Conservation (phyloP, 2,113 vertebrate species). For the Spea multiplicata region DNA sequence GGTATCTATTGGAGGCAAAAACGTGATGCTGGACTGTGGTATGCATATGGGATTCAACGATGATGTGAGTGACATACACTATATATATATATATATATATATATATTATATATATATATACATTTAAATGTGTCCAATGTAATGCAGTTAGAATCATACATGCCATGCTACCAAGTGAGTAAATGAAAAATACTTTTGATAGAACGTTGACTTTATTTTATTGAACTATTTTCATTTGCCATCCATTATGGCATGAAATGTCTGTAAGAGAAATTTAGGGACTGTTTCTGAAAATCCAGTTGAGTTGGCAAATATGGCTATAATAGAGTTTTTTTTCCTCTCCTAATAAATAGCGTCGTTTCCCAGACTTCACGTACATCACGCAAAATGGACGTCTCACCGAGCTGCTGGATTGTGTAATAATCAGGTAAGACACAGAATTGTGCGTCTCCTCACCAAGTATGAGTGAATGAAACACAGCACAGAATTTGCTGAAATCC, state of each 20-base stretch:
- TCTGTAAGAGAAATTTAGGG: too few relatives aligned
- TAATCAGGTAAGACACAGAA: conserved; percentile 78
- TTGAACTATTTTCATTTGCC: too few relatives aligned
- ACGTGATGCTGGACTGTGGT: conserved; percentile 96
- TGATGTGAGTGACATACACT: conserved; percentile 72
- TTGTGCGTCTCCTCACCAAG: neutral
- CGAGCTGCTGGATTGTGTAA: conserved; percentile 94
- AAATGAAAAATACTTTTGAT: neutral
- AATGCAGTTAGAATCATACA: too few relatives aligned
- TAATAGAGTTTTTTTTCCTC: neutral
- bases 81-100: too few relatives aligned
- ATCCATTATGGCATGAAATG: too few relatives aligned
- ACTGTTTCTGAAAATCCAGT: too few relatives aligned
- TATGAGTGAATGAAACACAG: too few relatives aligned
- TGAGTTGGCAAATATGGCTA: neutral
- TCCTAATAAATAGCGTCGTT: conserved; percentile 75
- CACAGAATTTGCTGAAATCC: too few relatives aligned
- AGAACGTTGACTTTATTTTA: neutral
- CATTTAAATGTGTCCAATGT: neutral
- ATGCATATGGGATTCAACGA: conserved; percentile 99
- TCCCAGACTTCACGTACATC: conserved; percentile 95
- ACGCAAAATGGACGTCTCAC: conserved; percentile 91
- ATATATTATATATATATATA: neutral
- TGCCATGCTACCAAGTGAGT: too few relatives aligned
- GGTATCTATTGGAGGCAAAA: conserved; percentile 92